phyloP scores from a whole-genome alignment of 2,797 vertebrate genomes.

The Lacerta bilineata region DNA sequence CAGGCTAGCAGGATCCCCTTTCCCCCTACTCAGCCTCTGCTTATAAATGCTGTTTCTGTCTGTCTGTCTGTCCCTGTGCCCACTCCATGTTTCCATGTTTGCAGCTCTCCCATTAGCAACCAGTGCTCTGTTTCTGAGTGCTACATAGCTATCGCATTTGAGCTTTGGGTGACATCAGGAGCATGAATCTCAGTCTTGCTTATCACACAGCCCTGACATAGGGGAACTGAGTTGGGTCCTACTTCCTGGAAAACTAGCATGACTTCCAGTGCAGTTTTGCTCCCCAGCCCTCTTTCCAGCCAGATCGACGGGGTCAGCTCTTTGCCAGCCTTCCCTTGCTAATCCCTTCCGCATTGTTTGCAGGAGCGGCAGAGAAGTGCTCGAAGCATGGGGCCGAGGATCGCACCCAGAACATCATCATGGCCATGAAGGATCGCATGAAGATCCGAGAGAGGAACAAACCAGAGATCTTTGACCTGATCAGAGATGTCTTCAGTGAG shows the following conservation, averaged over 20 bases:
- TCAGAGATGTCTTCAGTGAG: constrained; percentile 92
- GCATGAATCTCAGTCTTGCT: background rate
- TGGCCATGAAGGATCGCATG: constrained; percentile 99
- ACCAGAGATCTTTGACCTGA: constrained; percentile 96
- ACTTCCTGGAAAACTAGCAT: background rate
- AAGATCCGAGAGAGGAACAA: constrained; percentile 98
- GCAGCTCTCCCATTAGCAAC: background rate
- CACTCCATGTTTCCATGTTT: background rate
- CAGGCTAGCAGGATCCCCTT: background rate
- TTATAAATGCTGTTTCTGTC: too few species aligned
- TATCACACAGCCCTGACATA: background rate
- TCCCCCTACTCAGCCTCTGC: background rate
- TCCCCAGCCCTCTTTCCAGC: background rate
- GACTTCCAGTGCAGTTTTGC: background rate
- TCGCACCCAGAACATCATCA: constrained; percentile 97
- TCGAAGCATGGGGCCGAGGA: constrained; percentile 97
- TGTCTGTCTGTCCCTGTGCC: background rate
- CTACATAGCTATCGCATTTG: background rate
- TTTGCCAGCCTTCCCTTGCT: background rate
- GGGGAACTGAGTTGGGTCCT: background rate
- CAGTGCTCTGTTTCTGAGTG: too few species aligned
- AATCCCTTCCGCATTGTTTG: constrained; percentile 26
- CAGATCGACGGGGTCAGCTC: too few species aligned
- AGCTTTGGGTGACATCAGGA: background rate
- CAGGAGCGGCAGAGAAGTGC: constrained; percentile 97